Evolutionary conservation across 2,797 vertebrate species (phyloP).

Genomic region (Coreius guichenoti): DNA sequence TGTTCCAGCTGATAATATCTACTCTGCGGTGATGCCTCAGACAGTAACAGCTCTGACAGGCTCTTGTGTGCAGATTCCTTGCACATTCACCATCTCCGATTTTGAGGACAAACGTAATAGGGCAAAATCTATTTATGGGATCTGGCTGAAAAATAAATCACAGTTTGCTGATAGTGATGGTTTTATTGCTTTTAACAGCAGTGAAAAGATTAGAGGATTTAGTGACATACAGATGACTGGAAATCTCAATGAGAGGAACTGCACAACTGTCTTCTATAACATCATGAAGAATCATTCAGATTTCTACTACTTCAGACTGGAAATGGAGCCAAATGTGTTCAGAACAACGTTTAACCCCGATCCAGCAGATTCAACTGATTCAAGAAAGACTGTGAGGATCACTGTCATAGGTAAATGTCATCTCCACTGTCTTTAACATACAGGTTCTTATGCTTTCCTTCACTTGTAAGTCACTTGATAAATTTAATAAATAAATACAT

Average conservation of each 20-base stretch:
- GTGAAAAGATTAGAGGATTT: background rate
- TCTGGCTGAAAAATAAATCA: slow-evolving; percentile 58
- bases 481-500: background rate
- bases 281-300: slow-evolving; percentile 23
- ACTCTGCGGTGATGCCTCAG: slow-evolving; percentile 35
- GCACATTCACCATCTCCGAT: slow-evolving; percentile 10
- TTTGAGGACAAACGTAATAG: rapidly evolving
- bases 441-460: background rate
- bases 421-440: too few relatives aligned
- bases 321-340: background rate
- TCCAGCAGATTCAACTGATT: slow-evolving; percentile 1
- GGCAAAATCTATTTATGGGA: rapidly evolving
- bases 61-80: slow-evolving; percentile 71
- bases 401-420: slow-evolving; percentile 58
- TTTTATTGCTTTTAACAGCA: slow-evolving; percentile 59
- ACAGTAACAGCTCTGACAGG: slow-evolving; percentile 63
- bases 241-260: slow-evolving; percentile 61
- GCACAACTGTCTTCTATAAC: slow-evolving; percentile 67
- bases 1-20: rapidly evolving
- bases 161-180: rapidly evolving
- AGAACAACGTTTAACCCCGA: background rate
- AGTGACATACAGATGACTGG: slow-evolving; percentile 58
- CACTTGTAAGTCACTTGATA: too few relatives aligned
- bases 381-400: slow-evolving; percentile 34
- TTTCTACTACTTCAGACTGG: slow-evolving; percentile 66